Base-by-base conservation (phyloP, 2,797 vertebrate genomes). In the Mycteria americana region DNA sequence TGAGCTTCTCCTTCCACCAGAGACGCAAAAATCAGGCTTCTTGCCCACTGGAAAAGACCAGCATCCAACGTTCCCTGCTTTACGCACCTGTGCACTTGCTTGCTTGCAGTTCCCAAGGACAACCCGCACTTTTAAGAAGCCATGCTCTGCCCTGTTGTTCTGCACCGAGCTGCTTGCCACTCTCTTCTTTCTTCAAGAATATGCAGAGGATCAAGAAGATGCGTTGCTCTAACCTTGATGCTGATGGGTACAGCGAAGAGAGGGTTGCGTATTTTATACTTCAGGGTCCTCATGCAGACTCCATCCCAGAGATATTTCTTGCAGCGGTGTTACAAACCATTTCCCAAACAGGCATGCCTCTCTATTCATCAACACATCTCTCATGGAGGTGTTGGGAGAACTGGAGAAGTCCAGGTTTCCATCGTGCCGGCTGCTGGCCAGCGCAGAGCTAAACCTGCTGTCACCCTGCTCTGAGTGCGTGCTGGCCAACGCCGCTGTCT, bases 1-100 rank as follows among this genome's bases (percentile, higher is more conserved):
- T 45, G 53, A 94, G 80, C 54, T 91, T 46, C 48, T 51, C 33
- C 39, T 78, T 56, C 39, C 35, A 56, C 15, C 37, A 62, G 21
- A 73, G 18, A 50, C 4, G 11, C 17, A 77, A 78, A 88, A 79
- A 57, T 35, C 30, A 76, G 87, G 11, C 39, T 84, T 24, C 50
- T 48, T 48, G 23, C 14, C 37, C 1, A 0, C 18, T 35, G 72
- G 39, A 68, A 82, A 63, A 30, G 35, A 16, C 31, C 3, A 4
- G 18, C 0, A 0, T 33, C 41, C 19, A 19, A 5, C 1, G 0
- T 24, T 78, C 23, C 35, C 56, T 0, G 0, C 56, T 65, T 62
- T 24, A 60, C 1, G 0, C 23, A 50, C 17, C 21, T 48, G 57
- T 46, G 60, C 65, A 23, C 25, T 86, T 59, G 21, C 39, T 81